Base-by-base conservation (phyloP, 2,113 vertebrate species). In the Hylia prasina region DNA sequence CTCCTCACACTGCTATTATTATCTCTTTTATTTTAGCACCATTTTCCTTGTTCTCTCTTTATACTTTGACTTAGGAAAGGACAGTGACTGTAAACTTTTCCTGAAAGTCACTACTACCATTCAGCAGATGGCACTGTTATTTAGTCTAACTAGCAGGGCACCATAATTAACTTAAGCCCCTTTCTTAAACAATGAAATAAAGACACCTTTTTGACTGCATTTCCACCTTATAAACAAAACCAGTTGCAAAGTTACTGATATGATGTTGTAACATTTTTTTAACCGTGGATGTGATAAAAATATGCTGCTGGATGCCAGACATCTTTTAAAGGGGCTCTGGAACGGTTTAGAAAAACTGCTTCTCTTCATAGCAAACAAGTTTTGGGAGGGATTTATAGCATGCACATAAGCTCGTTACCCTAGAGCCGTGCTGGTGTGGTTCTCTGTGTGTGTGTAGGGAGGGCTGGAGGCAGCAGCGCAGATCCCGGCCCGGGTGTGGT, bases 91-190 rank as follows among this genome's bases (percentile, higher is more conserved):
- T 64, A 96, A 97, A 95, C 39, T 93, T 91, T 54, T 82, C 48
- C 82, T 95, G 83, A 39, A 93, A 96, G 65, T 90, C 96, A 73
- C 86, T 90, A 17, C 37, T 92, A 39, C 83, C 96, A 96, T 97
- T 97, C 97, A 98, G 97, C 95, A 98, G 97, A 97, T 98, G 97
- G 97, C 98, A 97, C 94, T 98, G 87, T 98, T 97, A 98, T 96
- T 98, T 97, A 97, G 96, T 92, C 85, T 96, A 97, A 97, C 80
- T 63, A 75, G 45, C 45, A 82, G 90, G 91, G 82, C 76, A 97
- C 96, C 42, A 65, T 69, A 96, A 97, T 96, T 94, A 93, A 90
- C 80, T 85, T 93, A 39, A 87, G 50, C 63, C 5, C 10, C 16
- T n/a, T 63, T 86, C 45, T 85, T 73, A 73, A 95, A 71, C 44